Conservation (phyloP, 1,140 invertebrate genomes). For the Lepidurus apus region DNA sequence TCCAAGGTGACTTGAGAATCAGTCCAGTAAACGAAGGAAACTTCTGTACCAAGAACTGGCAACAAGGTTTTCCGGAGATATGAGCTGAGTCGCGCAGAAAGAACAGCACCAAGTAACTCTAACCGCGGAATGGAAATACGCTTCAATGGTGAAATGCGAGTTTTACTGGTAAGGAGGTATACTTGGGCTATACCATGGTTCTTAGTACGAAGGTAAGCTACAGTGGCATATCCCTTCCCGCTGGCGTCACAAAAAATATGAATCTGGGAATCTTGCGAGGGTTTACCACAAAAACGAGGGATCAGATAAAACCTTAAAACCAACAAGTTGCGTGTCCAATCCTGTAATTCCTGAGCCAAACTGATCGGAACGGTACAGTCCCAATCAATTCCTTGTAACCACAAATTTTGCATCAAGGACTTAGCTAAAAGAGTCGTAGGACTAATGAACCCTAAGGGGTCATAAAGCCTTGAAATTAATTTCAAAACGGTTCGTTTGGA, state of each 20-base stretch:
- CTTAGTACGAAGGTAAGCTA: neutral
- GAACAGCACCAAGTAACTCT: neutral
- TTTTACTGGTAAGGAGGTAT: neutral
- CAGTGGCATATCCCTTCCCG: neutral
- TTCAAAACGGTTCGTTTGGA: constrained; percentile 18
- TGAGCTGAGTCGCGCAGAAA: neutral
- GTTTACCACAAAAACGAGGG: neutral
- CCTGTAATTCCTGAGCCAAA: neutral
- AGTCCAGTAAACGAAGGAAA: constrained; percentile 33
- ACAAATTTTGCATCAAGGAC: constrained; percentile 34
- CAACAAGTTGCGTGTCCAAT: neutral
- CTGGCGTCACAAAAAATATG: neutral
- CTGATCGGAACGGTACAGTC: constrained; percentile 24
- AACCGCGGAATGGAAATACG: neutral
- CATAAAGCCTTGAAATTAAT: constrained; percentile 33
- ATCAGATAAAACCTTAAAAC: neutral
- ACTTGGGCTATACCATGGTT: neutral
- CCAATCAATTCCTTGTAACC: constrained; percentile 32
- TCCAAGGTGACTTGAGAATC: constrained; percentile 45
- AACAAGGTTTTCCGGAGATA: neutral
- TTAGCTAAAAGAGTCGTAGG: constrained; percentile 34
- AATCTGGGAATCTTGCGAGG: neutral
- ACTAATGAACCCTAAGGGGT: constrained; percentile 37
- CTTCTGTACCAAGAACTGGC: neutral
- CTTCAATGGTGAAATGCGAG: no score